Evolutionary conservation across 2,888 invertebrate genomes (phyloP).

Genomic region (Torymus auratus): DNA sequence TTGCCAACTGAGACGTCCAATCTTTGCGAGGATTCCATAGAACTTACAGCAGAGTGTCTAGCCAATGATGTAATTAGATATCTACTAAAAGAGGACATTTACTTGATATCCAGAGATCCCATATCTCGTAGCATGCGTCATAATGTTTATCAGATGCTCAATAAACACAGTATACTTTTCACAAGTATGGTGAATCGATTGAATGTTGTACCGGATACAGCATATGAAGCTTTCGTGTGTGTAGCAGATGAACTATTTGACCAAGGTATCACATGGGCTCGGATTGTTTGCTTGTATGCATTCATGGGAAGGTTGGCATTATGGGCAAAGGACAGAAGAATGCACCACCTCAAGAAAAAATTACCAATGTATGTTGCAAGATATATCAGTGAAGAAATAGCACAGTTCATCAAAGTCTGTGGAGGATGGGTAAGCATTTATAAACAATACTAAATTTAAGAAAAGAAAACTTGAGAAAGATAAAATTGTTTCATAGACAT

Average conservation of each 20-base stretch:
- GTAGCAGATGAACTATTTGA: slow-evolving; percentile 77
- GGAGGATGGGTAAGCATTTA: slow-evolving; percentile 76
- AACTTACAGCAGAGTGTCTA: slow-evolving; percentile 71
- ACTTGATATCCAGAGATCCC: slow-evolving; percentile 74
- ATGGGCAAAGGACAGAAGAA: slow-evolving; percentile 74
- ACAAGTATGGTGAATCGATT: slow-evolving; percentile 77
- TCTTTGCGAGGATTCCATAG: slow-evolving; percentile 71
- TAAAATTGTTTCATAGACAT: too few relatives aligned
- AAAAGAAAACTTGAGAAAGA: too few relatives aligned
- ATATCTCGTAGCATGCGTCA: slow-evolving; percentile 76
- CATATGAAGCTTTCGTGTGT: slow-evolving; percentile 74
- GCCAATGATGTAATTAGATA: slow-evolving; percentile 74
- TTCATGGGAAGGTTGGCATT: slow-evolving; percentile 76
- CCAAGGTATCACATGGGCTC: slow-evolving; percentile 76
- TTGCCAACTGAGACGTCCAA: slow-evolving; percentile 67
- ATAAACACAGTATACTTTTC: slow-evolving; percentile 77
- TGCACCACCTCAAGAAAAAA: slow-evolving; percentile 72
- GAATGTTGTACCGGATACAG: slow-evolving; percentile 75
- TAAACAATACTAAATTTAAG: neutral
- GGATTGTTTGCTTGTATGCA: slow-evolving; percentile 76
- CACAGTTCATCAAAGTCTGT: slow-evolving; percentile 75
- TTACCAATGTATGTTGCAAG: slow-evolving; percentile 75
- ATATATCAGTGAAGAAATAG: slow-evolving; percentile 75
- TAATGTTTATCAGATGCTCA: slow-evolving; percentile 76
- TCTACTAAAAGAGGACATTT: slow-evolving; percentile 74